Evolutionary conservation across 2,888 invertebrate species (phyloP), one percentile per base, ranked within the genome.

Genomic region (Timandra comae): DNA sequence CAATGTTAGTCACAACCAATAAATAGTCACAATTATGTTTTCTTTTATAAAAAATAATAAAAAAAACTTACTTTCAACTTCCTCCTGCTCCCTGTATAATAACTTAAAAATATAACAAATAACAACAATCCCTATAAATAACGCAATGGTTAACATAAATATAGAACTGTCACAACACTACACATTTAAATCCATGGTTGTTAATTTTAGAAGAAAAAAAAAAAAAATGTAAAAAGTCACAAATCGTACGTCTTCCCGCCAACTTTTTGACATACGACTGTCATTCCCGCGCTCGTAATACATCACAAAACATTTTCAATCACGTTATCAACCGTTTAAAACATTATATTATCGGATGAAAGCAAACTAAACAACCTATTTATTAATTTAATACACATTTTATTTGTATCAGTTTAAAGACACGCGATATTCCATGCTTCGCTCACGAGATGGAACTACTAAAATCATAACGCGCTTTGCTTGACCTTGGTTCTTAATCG

Each of bases 101-200:
- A 62, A 49, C 51, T 70, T 66, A 31, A 67, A 43, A 41, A 70
- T 43, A 47, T 67, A 70, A 58, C 60, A 62, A 53, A 73, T 45
- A 39, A 73, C 42, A 53, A 70, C 46, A 41, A 63, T 45, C 44
- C 63, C 67, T 36, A 71, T 44, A 25, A 67, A 52, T 35, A 71
- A 58, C 44, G 59, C 60, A 63, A 78, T 66, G 31, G 60, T 64
- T 52, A 82, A 65, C 80, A 82, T 81, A 55, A 66, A 77, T 57
- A 58, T 53, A 46, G 30, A 23, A 49, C 16, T 16, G 52, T 62
- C 79, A 80, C 81, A 74, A 69, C 78, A 79, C 79, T 61, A 60
- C 73, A 76, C 73, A 63, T 39, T 45, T 65, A 68, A 66, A 55
- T 5, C 16, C 56, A 56, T 63, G 59, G 52, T 41, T 28, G 35